A percentile compares a stretch with the other conserved stretches of the same genome.
Conservation (phyloP, 2,113 vertebrate species). For the Tapirus terrestris region DNA sequence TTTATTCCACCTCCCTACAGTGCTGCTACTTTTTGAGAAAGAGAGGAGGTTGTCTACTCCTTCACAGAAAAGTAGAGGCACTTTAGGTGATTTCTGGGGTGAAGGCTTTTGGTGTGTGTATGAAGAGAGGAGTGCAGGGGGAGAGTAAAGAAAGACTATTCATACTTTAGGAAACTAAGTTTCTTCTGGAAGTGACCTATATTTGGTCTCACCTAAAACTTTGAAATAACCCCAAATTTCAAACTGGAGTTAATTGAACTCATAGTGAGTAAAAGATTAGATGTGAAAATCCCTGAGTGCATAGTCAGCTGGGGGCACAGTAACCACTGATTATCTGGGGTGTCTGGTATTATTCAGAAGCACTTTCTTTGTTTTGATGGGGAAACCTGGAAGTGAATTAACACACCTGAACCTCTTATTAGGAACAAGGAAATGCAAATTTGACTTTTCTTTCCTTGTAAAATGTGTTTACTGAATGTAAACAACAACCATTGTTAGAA, state of each 20-base stretch:
- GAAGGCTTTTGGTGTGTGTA: not conserved
- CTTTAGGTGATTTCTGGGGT: no score
- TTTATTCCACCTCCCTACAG: not conserved
- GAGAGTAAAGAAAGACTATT: not conserved
- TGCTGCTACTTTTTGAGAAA: not conserved
- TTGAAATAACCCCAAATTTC: not conserved
- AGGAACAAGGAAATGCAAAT: not conserved
- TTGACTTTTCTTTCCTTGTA: not conserved
- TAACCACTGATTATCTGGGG: not conserved
- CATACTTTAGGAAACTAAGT: not conserved
- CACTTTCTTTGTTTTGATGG: not conserved
- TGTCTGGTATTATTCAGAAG: not conserved
- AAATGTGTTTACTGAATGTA: not conserved
- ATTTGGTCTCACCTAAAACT: not conserved
- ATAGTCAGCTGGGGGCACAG: not conserved
- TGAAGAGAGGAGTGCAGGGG: rapidly evolving
- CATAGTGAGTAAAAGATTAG: not conserved
- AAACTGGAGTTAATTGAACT: not conserved
- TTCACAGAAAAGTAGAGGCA: not conserved
- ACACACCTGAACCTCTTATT: not conserved
- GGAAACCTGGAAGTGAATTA: not conserved
- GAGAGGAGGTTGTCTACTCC: not conserved
- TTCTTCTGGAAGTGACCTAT: not conserved
- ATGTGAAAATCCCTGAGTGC: not conserved
- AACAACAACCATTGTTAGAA: not conserved